Evolutionary conservation across 1,140 invertebrate species (phyloP).

Genomic region (Colletes gigas): DNA sequence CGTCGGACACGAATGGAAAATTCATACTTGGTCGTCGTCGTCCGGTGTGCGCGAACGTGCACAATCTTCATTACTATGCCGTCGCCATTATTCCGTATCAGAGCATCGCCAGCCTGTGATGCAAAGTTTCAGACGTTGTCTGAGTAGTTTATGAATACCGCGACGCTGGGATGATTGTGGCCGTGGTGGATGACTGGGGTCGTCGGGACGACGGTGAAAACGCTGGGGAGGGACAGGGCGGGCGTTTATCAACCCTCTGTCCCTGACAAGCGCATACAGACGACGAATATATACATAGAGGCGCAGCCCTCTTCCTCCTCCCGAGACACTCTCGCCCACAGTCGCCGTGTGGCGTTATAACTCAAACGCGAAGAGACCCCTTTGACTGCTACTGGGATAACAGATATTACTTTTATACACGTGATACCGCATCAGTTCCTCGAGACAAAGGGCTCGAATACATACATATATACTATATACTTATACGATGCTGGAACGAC

Average conservation of each 20-base stretch:
- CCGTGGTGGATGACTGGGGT: slow-evolving; percentile 25
- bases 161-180: slow-evolving; percentile 63
- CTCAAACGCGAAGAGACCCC: slow-evolving; percentile 58
- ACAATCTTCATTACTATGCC: slow-evolving; percentile 40
- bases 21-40: not conserved
- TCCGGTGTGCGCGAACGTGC: slow-evolving; percentile 1
- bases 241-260: slow-evolving; percentile 70
- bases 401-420: slow-evolving; percentile 67
- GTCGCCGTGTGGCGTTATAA: slow-evolving; percentile 49
- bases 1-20: not conserved
- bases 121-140: slow-evolving; percentile 69
- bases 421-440: slow-evolving; percentile 61
- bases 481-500: slow-evolving; percentile 27
- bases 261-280: slow-evolving; percentile 44
- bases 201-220: slow-evolving; percentile 37
- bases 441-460: slow-evolving; percentile 54
- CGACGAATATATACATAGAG: slow-evolving; percentile 15
- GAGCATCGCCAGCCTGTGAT: slow-evolving; percentile 51
- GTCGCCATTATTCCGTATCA: slow-evolving; percentile 65
- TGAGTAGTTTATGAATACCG: slow-evolving; percentile 71
- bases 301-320: slow-evolving; percentile 27
- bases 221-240: slow-evolving; percentile 11
- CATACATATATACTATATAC: too few species aligned
- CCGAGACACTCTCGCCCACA: slow-evolving; percentile 14
- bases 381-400: slow-evolving; percentile 57